phyloP scores from a whole-genome alignment of 2,797 vertebrate genomes.

The Spizella passerina region DNA sequence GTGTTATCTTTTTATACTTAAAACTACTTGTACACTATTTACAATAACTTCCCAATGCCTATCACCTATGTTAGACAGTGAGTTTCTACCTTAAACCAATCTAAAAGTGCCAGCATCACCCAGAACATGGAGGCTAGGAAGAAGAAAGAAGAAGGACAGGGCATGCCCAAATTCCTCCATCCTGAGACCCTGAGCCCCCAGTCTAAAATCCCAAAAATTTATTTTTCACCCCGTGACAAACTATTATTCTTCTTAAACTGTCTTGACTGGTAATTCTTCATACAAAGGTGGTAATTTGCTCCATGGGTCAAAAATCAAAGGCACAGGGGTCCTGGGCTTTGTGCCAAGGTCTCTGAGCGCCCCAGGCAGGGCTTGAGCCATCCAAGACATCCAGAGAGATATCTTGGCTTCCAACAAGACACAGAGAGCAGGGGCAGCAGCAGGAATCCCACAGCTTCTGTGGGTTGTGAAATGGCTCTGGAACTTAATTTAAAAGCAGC shows the following conservation, averaged over 20 bases:
- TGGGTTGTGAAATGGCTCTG: background rate
- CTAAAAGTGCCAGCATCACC: background rate
- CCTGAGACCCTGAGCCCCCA: no score
- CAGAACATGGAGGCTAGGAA: background rate
- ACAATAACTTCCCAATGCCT: background rate
- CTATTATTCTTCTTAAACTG: background rate
- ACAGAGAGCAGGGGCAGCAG: background rate
- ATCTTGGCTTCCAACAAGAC: background rate
- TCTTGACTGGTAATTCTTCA: background rate
- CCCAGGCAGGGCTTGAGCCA: rapidly evolving
- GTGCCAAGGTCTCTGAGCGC: background rate
- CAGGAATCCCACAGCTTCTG: rapidly evolving
- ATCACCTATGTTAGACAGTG: background rate
- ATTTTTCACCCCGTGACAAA: background rate
- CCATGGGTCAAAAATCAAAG: background rate
- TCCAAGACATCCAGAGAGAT: background rate
- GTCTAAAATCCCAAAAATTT: background rate
- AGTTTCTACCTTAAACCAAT: background rate
- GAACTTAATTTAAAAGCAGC: background rate
- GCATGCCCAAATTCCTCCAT: no score
- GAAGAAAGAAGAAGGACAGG: background rate
- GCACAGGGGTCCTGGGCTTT: background rate
- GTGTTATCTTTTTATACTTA: background rate
- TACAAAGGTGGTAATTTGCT: background rate
- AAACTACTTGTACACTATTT: background rate